Conservation (phyloP, 2,888 invertebrate species). For the Willowsia nigromaculata region DNA sequence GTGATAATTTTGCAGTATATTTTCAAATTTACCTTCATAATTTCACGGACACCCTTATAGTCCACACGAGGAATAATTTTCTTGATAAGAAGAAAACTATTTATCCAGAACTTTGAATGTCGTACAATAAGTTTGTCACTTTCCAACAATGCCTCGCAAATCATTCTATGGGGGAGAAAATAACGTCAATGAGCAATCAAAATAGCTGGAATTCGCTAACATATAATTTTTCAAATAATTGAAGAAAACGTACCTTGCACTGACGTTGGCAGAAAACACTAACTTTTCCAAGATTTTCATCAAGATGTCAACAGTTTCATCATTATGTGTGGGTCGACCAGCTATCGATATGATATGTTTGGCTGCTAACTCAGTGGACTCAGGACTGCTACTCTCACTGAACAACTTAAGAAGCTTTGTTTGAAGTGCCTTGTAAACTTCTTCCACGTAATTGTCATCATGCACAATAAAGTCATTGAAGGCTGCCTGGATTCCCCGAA, state of each 20-base stretch:
- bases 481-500: constrained; percentile 92
- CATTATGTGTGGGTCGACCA: constrained; percentile 88
- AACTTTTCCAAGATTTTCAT: constrained; percentile 88
- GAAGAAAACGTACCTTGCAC: constrained; percentile 84
- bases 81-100: constrained; percentile 90
- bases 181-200: not conserved
- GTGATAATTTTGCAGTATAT: too few relatives aligned
- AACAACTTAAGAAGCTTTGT: constrained; percentile 84
- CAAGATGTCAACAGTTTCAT: constrained; percentile 88
- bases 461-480: constrained; percentile 93
- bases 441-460: constrained; percentile 73
- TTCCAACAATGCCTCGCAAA: constrained; percentile 92
- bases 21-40: constrained; percentile 95
- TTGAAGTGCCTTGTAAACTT: constrained; percentile 70
- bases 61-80: constrained; percentile 94
- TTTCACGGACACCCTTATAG: constrained; percentile 96
- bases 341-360: constrained; percentile 88
- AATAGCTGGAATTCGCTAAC: not conserved
- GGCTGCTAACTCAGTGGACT: constrained; percentile 88
- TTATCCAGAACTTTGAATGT: constrained; percentile 93
- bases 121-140: constrained; percentile 91
- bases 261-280: constrained; percentile 87
- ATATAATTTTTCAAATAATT: not conserved
- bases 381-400: constrained; percentile 84
- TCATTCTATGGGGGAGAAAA: constrained; percentile 83